Percentiles rank a stretch among this genome's conserved stretches.
phyloP scores from a whole-genome alignment of 2,113 vertebrate genomes.

The Petromus typicus region DNA sequence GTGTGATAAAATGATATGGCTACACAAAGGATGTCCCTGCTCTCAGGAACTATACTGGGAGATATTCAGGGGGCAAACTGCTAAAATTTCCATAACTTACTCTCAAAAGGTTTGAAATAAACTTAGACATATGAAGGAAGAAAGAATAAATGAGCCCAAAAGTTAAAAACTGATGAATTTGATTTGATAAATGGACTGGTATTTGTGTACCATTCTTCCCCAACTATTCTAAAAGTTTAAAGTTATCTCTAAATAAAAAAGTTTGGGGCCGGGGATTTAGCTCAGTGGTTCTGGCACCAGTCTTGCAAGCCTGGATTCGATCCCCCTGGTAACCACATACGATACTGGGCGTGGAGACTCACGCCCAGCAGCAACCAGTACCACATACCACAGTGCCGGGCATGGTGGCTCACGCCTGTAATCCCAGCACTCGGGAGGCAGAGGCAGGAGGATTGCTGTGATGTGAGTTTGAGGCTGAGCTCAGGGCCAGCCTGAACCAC shows the following conservation, averaged over 20 bases:
- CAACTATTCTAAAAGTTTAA: not conserved
- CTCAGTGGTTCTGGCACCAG: no score
- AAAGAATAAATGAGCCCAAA: not conserved
- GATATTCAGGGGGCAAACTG: not conserved
- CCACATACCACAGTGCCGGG: no score
- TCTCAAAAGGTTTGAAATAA: not conserved
- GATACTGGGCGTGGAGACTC: no score
- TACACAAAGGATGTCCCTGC: not conserved
- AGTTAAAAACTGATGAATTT: not conserved
- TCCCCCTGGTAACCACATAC: no score
- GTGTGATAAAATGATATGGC: not conserved
- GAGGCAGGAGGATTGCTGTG: no score
- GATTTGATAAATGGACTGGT: not conserved
- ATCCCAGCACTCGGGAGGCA: no score
- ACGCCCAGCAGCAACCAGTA: no score
- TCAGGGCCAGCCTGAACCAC: no score
- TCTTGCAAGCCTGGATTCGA: no score
- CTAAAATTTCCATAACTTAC: not conserved
- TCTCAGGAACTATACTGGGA: not conserved
- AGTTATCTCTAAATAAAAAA: slow-evolving; percentile 26
- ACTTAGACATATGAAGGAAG: not conserved
- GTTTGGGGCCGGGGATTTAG: no score
- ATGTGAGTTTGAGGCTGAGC: no score
- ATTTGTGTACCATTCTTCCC: not conserved
- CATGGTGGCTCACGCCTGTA: no score